phyloP scores from a whole-genome alignment of 2,888 invertebrate species.

The Hemithea aestivaria region DNA sequence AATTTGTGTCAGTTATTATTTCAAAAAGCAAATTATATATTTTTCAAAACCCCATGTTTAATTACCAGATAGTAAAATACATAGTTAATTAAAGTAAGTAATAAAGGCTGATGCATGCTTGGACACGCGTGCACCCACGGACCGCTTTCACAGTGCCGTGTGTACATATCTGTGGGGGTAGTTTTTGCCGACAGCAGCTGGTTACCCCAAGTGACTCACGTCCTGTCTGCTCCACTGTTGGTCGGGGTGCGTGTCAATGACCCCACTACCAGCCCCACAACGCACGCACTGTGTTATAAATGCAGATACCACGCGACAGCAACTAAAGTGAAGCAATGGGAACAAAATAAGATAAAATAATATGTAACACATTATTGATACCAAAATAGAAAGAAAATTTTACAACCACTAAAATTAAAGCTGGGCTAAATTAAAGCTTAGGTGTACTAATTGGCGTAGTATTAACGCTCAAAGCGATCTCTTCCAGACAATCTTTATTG shows the following conservation, averaged over 20 bases:
- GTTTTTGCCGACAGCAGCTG: slow-evolving; percentile 75
- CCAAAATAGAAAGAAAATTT: too few relatives aligned
- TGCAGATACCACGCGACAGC: too few relatives aligned
- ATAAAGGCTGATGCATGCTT: slow-evolving; percentile 28
- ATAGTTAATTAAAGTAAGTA: slow-evolving; percentile 26
- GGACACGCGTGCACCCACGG: slow-evolving; percentile 41
- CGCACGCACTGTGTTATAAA: too few relatives aligned
- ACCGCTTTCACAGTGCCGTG: slow-evolving; percentile 29
- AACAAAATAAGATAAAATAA: too few relatives aligned
- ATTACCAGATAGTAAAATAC: slow-evolving; percentile 16
- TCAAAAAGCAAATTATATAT: background rate
- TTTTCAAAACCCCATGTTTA: background rate
- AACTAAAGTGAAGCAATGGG: too few relatives aligned
- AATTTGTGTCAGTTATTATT: too few relatives aligned
- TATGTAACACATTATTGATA: too few relatives aligned
- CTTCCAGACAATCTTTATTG: too few relatives aligned
- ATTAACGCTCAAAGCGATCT: too few relatives aligned
- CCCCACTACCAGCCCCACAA: slow-evolving; percentile 71
- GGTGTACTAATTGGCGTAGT: too few relatives aligned
- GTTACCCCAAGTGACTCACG: slow-evolving; percentile 75
- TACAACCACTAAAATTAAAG: too few relatives aligned
- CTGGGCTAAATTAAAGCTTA: too few relatives aligned
- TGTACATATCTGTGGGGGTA: slow-evolving; percentile 57
- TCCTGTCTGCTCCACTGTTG: slow-evolving; percentile 70
- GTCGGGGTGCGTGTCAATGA: slow-evolving; percentile 76